phyloP scores from a whole-genome alignment of 2,888 invertebrate genomes.

The Lydus trimaculatus region DNA sequence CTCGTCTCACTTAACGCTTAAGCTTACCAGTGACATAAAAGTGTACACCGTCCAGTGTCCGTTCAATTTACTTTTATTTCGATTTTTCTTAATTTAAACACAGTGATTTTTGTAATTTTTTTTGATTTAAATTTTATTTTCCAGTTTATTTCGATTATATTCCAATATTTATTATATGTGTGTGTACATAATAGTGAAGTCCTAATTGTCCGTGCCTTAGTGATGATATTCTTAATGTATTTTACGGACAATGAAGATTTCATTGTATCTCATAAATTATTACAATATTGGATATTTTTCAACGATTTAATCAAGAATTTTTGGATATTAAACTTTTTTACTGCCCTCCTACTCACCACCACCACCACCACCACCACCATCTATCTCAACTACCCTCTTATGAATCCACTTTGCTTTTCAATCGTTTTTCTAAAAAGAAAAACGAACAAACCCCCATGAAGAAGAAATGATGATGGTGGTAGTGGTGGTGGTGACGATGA shows the following conservation, averaged over 20 bases:
- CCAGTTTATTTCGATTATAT: background rate
- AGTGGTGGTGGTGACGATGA: background rate
- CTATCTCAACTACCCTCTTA: background rate
- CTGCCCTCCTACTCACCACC: background rate
- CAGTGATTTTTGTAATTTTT: conserved; percentile 15
- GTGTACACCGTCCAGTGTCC: conserved; percentile 29
- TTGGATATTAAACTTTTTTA: background rate
- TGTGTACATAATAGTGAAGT: background rate
- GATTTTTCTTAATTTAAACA: conserved; percentile 34
- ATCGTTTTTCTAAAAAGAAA: conserved; percentile 1
- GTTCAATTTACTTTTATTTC: conserved; percentile 32
- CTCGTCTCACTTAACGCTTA: background rate
- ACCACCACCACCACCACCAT: background rate
- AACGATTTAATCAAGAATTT: background rate
- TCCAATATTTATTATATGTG: conserved; percentile 5
- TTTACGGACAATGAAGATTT: background rate
- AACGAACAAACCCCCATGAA: background rate
- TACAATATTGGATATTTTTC: conserved; percentile 1
- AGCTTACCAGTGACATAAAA: background rate
- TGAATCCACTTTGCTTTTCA: conserved; percentile 3
- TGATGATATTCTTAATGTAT: background rate
- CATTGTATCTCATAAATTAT: background rate
- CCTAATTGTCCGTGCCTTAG: background rate
- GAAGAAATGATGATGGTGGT: background rate
- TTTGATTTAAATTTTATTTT: background rate